Percentiles rank a stretch among this genome's conserved stretches.
Evolutionary conservation across 2,888 invertebrate genomes (phyloP).

Genomic region (Diaperis boleti): DNA sequence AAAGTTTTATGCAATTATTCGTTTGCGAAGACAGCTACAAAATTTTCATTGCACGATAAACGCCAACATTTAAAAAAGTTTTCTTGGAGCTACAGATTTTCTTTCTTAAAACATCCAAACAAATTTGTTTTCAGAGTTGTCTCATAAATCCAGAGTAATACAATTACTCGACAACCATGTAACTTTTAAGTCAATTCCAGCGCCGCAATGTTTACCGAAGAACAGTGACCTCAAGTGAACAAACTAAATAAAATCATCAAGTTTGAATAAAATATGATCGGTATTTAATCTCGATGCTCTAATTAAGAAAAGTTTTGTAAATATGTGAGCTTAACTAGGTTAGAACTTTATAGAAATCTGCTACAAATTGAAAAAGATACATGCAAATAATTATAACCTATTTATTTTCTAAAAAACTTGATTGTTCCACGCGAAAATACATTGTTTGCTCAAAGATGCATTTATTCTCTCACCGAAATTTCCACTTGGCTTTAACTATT

Average conservation of each 20-base stretch:
- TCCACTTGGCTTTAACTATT: too few species aligned
- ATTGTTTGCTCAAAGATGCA: too few species aligned
- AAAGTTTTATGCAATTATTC: slow-evolving; percentile 5
- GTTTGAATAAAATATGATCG: slow-evolving; percentile 42
- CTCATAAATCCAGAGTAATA: slow-evolving; percentile 37
- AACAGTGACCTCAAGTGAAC: slow-evolving; percentile 35
- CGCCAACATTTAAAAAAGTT: neutral
- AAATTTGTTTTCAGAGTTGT: slow-evolving; percentile 16
- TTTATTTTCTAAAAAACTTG: too few species aligned
- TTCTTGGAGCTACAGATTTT: neutral
- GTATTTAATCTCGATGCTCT: neutral
- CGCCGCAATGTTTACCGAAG: slow-evolving; percentile 27
- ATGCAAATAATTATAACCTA: too few species aligned
- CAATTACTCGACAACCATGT: slow-evolving; percentile 29
- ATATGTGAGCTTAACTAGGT: too few species aligned
- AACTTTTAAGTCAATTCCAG: slow-evolving; percentile 36
- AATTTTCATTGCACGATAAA: neutral
- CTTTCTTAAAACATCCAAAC: slow-evolving; percentile 5
- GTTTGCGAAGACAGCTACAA: neutral
- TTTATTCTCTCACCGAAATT: too few species aligned
- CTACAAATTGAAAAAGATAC: too few species aligned
- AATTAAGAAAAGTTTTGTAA: too few species aligned
- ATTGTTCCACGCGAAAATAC: too few species aligned
- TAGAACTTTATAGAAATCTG: too few species aligned
- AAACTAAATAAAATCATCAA: slow-evolving; percentile 45